Percentiles rank a stretch among this genome's conserved stretches.
Evolutionary conservation across 2,113 vertebrate genomes (phyloP).

Genomic region (Collichthys lucidus): DNA sequence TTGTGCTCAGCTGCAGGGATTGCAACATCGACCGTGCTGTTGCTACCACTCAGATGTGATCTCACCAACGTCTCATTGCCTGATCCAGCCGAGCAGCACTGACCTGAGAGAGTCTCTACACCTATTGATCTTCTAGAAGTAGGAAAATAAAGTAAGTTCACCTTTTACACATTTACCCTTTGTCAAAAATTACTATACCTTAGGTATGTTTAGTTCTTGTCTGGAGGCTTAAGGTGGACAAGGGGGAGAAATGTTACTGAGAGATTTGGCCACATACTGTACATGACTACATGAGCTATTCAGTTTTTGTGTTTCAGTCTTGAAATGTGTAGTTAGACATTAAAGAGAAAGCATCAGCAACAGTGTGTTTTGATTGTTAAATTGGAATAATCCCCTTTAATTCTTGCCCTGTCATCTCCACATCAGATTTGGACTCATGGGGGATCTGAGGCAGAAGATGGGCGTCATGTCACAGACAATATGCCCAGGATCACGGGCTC

Average conservation of each 20-base stretch:
- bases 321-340: not conserved
- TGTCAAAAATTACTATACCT: not conserved
- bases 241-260: not conserved
- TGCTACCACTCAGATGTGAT: conserved; percentile 53
- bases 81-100: conserved; percentile 6
- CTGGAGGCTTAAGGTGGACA: not conserved
- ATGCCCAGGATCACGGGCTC: conserved; percentile 60
- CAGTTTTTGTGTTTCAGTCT: not conserved
- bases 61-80: conserved; percentile 14
- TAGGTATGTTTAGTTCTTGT: not conserved
- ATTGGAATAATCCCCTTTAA: conserved; percentile 1
- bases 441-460: conserved; percentile 73
- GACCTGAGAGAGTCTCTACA: not conserved
- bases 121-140: not conserved
- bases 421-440: conserved; percentile 43
- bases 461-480: conserved; percentile 63
- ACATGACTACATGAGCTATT: not conserved
- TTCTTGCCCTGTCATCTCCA: not conserved
- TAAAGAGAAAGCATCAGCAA: not conserved
- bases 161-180: not conserved
- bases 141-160: conserved; percentile 39
- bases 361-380: not conserved
- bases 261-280: not conserved
- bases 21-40: conserved; percentile 70
- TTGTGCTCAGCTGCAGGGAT: conserved; percentile 51